These are phyloP conservation scores for Rotaria sp. DNA, from an alignment of 2,888 invertebrate genomes.

Conservation along the genomic window DNA sequence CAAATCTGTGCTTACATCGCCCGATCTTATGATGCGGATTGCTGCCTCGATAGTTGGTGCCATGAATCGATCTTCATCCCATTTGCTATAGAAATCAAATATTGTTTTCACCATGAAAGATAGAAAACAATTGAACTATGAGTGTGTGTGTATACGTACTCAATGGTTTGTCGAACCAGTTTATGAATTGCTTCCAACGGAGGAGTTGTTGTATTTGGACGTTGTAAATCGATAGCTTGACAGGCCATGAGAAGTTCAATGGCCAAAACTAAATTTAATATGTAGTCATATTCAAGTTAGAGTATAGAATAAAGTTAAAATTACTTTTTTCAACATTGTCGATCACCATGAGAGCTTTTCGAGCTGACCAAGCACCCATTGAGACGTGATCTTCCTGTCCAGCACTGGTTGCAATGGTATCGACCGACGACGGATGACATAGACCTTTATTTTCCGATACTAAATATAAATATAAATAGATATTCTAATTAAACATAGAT, in stretches of 20 bases:
- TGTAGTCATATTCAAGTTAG: background rate
- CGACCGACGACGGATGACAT: constrained; percentile 65
- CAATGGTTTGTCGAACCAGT: constrained; percentile 59
- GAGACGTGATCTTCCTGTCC: constrained; percentile 67
- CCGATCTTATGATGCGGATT: constrained; percentile 55
- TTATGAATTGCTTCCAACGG: constrained; percentile 64
- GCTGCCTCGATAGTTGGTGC: constrained; percentile 64
- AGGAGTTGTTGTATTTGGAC: constrained; percentile 63
- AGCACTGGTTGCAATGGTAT: constrained; percentile 64
- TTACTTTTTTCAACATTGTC: constrained; percentile 56
- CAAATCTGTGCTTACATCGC: background rate
- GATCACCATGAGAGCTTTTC: constrained; percentile 62
- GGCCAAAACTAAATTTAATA: constrained; percentile 59
- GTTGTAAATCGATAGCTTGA: constrained; percentile 65
- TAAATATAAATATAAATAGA: constrained; percentile 44
- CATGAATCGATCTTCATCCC: constrained; percentile 64
- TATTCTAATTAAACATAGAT: too few species aligned
- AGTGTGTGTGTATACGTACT: constrained; percentile 47
- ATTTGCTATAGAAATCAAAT: constrained; percentile 55
- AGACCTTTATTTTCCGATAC: constrained; percentile 67
- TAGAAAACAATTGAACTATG: too few species aligned
- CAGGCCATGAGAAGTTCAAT: constrained; percentile 65
- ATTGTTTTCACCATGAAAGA: too few species aligned
- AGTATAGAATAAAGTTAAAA: background rate
- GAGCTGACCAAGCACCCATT: constrained; percentile 65